Evolutionary conservation across 2,888 invertebrate species (phyloP).

Genomic region (Drosophila ochracea): DNA sequence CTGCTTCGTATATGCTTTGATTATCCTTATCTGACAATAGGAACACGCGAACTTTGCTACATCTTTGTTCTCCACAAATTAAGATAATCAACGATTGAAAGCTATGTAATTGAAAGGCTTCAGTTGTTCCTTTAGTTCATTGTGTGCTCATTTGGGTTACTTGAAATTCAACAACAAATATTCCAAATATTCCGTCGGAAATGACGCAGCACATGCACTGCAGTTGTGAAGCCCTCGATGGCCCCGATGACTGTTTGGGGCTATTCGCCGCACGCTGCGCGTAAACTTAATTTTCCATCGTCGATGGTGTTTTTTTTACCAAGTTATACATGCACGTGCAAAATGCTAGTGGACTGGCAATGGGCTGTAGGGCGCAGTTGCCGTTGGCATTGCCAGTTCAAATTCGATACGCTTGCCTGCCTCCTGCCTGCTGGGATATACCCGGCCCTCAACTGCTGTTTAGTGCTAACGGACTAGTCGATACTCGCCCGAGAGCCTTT

Average conservation of each 20-base stretch:
- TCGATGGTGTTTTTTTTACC: slow-evolving; percentile 39
- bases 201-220: slow-evolving; percentile 31
- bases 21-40: background rate
- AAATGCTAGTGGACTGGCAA: slow-evolving; percentile 35
- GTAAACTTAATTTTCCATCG: slow-evolving; percentile 67
- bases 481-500: slow-evolving; percentile 28
- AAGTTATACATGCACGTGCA: slow-evolving; percentile 59
- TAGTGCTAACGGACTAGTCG: slow-evolving; percentile 36
- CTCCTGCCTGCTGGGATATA: slow-evolving; percentile 8
- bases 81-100: slow-evolving; percentile 54
- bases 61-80: slow-evolving; percentile 10
- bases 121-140: slow-evolving; percentile 31
- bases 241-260: slow-evolving; percentile 1
- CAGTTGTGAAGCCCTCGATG: slow-evolving; percentile 26
- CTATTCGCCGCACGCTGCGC: slow-evolving; percentile 32
- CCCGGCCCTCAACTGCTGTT: slow-evolving; percentile 21
- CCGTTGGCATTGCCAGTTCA: slow-evolving; percentile 15
- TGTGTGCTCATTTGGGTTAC: slow-evolving; percentile 37
- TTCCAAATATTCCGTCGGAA: slow-evolving; percentile 53
- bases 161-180: slow-evolving; percentile 26
- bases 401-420: slow-evolving; percentile 37
- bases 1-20: background rate
- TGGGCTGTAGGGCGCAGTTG: slow-evolving; percentile 23
- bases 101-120: slow-evolving; percentile 64
- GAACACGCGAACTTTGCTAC: background rate